Conservation (phyloP, 2,797 vertebrate species). For the Euphonia xanthogaster region DNA sequence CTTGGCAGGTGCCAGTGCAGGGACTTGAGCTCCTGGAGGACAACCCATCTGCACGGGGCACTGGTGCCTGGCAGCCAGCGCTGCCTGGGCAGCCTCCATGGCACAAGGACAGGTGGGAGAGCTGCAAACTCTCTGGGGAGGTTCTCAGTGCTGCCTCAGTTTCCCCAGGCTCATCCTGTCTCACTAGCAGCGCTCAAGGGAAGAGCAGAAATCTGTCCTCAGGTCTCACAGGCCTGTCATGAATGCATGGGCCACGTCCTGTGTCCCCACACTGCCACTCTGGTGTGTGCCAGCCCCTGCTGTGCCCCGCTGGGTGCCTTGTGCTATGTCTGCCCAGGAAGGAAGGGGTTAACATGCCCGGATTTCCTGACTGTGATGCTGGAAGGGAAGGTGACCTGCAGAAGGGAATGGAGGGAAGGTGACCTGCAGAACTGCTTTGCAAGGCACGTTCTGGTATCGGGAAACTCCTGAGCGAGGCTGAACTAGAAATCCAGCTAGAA, state of each 20-base stretch:
- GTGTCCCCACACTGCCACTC: not conserved
- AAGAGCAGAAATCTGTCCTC: not conserved
- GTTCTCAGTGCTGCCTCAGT: not conserved
- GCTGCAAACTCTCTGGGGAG: rapidly evolving
- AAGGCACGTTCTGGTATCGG: rapidly evolving
- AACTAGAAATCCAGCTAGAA: not conserved
- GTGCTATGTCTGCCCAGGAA: not conserved
- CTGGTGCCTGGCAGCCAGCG: rapidly evolving
- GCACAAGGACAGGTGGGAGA: rapidly evolving
- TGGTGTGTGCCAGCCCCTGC: not conserved
- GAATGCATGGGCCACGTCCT: rapidly evolving
- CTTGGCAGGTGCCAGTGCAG: not conserved
- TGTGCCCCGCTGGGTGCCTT: not conserved
- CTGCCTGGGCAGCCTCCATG: not conserved
- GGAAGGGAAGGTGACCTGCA: not conserved
- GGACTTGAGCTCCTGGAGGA: not conserved
- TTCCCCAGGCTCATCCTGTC: not conserved
- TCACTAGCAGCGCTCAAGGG: rapidly evolving
- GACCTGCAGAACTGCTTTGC: not conserved
- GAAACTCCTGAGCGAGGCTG: not conserved
- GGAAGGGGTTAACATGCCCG: not conserved
- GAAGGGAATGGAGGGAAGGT: not conserved
- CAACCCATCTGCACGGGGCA: not conserved
- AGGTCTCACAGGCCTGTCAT: not conserved
- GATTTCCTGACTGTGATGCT: not conserved